phyloP scores from a whole-genome alignment of 2,797 vertebrate species.

The Chiloscyllium punctatum region DNA sequence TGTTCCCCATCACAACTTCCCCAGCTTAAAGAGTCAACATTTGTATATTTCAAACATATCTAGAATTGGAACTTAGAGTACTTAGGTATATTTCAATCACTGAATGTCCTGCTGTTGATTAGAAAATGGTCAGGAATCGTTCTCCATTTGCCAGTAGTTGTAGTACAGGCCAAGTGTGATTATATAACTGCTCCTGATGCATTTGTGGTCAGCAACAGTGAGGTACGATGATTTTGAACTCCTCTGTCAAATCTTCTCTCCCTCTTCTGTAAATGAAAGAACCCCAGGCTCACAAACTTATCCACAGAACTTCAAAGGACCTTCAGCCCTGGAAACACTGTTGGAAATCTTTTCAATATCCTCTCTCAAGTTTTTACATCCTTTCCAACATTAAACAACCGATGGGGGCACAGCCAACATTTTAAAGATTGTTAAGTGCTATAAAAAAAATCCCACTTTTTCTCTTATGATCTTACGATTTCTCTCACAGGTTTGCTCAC shows the following conservation, averaged over 20 bases:
- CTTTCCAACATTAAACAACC: background rate
- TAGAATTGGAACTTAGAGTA: too few relatives aligned
- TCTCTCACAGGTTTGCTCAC: background rate
- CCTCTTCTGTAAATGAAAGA: background rate
- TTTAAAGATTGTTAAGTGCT: background rate
- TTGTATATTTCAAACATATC: too few relatives aligned
- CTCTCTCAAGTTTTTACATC: background rate
- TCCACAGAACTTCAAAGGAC: background rate
- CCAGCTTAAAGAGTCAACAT: too few relatives aligned
- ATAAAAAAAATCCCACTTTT: background rate
- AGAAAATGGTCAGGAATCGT: too few relatives aligned
- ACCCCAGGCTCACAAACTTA: background rate
- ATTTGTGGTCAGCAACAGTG: too few relatives aligned
- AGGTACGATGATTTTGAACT: too few relatives aligned
- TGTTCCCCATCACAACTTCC: too few relatives aligned
- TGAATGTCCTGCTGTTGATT: too few relatives aligned
- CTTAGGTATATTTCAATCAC: too few relatives aligned
- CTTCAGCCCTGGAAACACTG: background rate
- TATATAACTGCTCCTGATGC: too few relatives aligned
- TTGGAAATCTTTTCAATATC: background rate
- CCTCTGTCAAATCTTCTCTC: background rate
- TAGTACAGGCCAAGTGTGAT: too few relatives aligned
- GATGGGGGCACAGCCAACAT: background rate
- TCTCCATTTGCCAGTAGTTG: too few relatives aligned
- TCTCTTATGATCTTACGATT: background rate